Conservation (phyloP, 2,888 invertebrate genomes). For the Idaea aversata region DNA sequence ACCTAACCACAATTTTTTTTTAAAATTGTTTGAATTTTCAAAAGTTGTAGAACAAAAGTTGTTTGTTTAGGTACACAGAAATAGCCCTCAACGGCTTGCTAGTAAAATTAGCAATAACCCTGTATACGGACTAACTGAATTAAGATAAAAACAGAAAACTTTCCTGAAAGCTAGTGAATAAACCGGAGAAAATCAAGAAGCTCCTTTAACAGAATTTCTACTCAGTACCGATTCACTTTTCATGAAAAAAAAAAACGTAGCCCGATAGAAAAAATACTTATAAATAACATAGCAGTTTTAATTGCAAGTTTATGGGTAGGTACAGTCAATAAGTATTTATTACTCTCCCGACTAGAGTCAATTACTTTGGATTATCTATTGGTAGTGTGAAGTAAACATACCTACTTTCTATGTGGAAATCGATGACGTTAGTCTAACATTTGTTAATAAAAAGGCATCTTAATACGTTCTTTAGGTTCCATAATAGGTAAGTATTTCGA, state of each 20-base stretch:
- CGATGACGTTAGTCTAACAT: not conserved
- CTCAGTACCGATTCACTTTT: not conserved
- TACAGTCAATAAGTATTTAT: conserved; percentile 71
- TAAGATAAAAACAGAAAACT: not conserved
- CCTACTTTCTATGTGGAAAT: conserved; percentile 12
- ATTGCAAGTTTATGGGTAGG: conserved; percentile 67
- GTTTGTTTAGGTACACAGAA: too few species aligned
- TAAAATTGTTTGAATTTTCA: too few species aligned
- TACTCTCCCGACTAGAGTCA: conserved; percentile 68
- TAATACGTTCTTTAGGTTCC: not conserved
- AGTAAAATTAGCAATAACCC: too few species aligned
- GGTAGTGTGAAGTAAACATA: conserved; percentile 46
- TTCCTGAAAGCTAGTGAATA: not conserved
- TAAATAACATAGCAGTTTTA: conserved; percentile 48
- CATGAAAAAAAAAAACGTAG: conserved; percentile 1
- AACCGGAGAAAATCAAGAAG: not conserved
- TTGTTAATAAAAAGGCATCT: not conserved
- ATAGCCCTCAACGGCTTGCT: too few species aligned
- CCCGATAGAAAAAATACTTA: conserved; percentile 16
- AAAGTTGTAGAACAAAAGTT: too few species aligned
- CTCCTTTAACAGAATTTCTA: not conserved
- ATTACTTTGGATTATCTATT: conserved; percentile 67
- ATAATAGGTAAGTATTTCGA: not conserved
- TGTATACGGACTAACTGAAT: too few species aligned
- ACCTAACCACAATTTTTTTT: too few species aligned